A percentile compares a stretch with the other conserved stretches of the same genome.
These are phyloP conservation scores for Myrmophylax atrothorax DNA, from an alignment of 2,113 vertebrate genomes.

Conservation along the genomic window DNA sequence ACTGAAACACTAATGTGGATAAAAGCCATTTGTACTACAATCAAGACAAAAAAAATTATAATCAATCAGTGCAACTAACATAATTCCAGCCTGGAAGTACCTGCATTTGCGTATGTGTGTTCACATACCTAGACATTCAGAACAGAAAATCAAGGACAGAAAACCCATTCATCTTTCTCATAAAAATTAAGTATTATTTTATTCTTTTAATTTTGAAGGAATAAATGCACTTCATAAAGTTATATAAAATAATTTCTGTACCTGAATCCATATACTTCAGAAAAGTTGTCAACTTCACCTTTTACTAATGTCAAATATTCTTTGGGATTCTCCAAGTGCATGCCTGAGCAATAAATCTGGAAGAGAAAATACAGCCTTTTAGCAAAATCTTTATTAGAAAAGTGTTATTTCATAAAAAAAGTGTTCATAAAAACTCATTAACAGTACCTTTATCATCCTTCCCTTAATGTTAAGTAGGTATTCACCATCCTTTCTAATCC, in stretches of 20 bases:
- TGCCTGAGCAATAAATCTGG: conserved; percentile 90
- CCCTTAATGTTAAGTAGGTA: conserved; percentile 85
- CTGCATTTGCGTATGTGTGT: not conserved
- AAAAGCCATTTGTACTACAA: not conserved
- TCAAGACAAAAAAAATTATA: not conserved
- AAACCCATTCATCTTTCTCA: not conserved
- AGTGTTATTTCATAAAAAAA: not conserved
- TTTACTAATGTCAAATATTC: conserved; percentile 91
- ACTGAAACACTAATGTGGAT: not conserved
- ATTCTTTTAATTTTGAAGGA: not conserved
- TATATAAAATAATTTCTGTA: conserved; percentile 17
- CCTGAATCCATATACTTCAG: conserved; percentile 93
- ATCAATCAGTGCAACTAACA: not conserved
- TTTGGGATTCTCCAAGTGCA: conserved; percentile 86
- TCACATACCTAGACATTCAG: not conserved
- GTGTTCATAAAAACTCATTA: not conserved
- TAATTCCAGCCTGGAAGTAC: not conserved
- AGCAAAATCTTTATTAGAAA: conserved; percentile 17
- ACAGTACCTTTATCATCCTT: conserved; percentile 85
- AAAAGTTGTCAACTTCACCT: conserved; percentile 93
- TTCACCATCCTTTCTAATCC: conserved; percentile 86
- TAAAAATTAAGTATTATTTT: not conserved
- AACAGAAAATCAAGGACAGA: not conserved
- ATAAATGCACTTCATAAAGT: not conserved
- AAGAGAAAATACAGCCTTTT: conserved; percentile 35